These are phyloP conservation scores for Helleia helle DNA, from an alignment of 2,888 invertebrate genomes.

Conservation along the genomic window DNA sequence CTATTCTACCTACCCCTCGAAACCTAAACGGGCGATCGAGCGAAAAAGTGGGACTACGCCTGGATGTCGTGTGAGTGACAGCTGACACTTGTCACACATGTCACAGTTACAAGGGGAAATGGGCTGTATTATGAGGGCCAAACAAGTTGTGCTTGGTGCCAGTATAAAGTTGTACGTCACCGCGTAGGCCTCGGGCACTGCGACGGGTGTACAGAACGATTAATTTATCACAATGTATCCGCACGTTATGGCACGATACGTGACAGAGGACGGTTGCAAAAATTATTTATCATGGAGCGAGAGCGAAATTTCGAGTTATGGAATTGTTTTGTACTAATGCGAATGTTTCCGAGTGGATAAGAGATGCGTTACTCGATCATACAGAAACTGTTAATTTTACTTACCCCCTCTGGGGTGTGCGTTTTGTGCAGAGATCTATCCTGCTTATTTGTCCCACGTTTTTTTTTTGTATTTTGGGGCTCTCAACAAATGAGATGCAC, in stretches of 20 bases:
- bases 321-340: too few species aligned
- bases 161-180: constrained; percentile 5
- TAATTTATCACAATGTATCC: constrained; percentile 16
- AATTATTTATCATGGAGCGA: constrained; percentile 13
- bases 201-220: constrained; percentile 15
- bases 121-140: constrained; percentile 13
- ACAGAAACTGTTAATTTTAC: too few species aligned
- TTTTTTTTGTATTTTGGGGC: too few species aligned
- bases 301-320: not conserved
- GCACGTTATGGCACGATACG: constrained; percentile 9
- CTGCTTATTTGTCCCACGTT: too few species aligned
- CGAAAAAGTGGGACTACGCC: constrained; percentile 54
- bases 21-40: constrained; percentile 53
- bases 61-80: constrained; percentile 54
- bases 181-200: constrained; percentile 15
- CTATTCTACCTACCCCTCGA: constrained; percentile 25
- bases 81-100: constrained; percentile 26
- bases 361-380: too few species aligned
- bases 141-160: constrained; percentile 15
- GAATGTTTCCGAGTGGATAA: too few species aligned
- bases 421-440: too few species aligned
- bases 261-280: constrained; percentile 16
- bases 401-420: too few species aligned
- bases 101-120: constrained; percentile 10
- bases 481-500: too few species aligned